phyloP scores from a whole-genome alignment of 2,888 invertebrate species.

The Papilio demoleus region DNA sequence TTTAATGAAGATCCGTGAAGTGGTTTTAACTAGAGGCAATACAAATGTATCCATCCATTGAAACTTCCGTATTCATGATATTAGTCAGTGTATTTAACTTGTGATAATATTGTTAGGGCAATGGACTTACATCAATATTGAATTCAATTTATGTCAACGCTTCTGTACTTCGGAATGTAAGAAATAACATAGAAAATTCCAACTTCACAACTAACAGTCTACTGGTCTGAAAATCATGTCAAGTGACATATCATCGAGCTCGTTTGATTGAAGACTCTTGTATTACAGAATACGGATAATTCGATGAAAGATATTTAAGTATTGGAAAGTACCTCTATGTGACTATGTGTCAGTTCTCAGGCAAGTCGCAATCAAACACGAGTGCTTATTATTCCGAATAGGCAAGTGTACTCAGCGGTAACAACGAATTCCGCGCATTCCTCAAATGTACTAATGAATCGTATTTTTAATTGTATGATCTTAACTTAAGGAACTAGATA shows the following conservation, averaged over 20 bases:
- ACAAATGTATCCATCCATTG: too few relatives aligned
- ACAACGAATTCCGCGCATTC: constrained; percentile 50
- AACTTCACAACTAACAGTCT: constrained; percentile 5
- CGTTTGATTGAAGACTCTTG: constrained; percentile 28
- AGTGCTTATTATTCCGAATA: constrained; percentile 40
- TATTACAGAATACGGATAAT: constrained; percentile 36
- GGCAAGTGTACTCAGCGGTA: constrained; percentile 39
- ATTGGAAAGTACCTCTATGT: constrained; percentile 27
- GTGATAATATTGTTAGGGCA: not conserved
- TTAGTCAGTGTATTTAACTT: too few relatives aligned
- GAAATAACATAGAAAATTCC: constrained; percentile 25
- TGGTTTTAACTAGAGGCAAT: too few relatives aligned
- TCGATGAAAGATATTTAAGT: constrained; percentile 32
- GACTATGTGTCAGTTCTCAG: constrained; percentile 38
- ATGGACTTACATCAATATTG: too few relatives aligned
- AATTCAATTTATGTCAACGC: not conserved
- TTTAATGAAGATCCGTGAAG: too few relatives aligned
- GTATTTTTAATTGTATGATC: constrained; percentile 24
- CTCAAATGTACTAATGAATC: constrained; percentile 51
- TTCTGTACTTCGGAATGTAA: constrained; percentile 10
- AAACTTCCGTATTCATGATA: too few relatives aligned
- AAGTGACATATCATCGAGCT: constrained; percentile 28
- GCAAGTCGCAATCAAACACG: constrained; percentile 28
- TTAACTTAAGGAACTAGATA: too few relatives aligned
- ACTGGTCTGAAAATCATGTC: constrained; percentile 30